These are phyloP conservation scores for Branchinecta lynchi DNA, from an alignment of 1,140 invertebrate species.

Conservation along the genomic window DNA sequence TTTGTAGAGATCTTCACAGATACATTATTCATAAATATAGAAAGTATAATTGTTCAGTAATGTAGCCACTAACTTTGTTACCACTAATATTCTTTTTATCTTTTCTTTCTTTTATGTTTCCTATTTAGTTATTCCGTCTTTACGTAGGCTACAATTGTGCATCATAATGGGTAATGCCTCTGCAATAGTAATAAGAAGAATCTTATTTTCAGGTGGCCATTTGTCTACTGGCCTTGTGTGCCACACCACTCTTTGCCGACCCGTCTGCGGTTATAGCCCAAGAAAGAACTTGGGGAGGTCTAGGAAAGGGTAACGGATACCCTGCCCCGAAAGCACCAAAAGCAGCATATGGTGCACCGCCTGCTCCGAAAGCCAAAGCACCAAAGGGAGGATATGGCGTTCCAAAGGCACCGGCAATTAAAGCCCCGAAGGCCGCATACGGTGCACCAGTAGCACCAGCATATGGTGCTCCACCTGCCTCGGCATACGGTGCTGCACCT, in stretches of 20 bases:
- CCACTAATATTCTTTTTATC: too few species aligned
- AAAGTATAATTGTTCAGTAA: too few species aligned
- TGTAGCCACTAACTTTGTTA: too few species aligned
- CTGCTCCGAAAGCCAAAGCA: constrained; percentile 11
- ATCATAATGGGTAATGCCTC: too few species aligned
- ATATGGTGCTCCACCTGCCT: neutral
- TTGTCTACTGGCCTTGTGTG: neutral
- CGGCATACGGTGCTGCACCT: neutral
- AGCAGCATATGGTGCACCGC: constrained; percentile 17
- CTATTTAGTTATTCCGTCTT: too few species aligned
- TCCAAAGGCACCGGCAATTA: constrained; percentile 14
- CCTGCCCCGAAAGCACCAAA: constrained; percentile 18
- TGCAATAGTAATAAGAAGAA: too few species aligned
- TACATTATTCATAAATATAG: too few species aligned
- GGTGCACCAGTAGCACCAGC: neutral
- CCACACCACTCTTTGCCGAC: neutral
- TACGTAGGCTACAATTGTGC: too few species aligned
- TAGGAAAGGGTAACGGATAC: constrained; percentile 8
- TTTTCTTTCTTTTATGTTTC: too few species aligned
- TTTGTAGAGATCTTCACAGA: too few species aligned
- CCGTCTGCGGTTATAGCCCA: constrained; percentile 13
- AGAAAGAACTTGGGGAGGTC: constrained; percentile 17
- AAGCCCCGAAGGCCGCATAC: neutral
- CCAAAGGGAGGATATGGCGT: constrained; percentile 16
- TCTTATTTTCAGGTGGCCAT: neutral